Percentiles rank a stretch among this genome's conserved stretches.
phyloP scores from a whole-genome alignment of 2,888 invertebrate genomes.

The Tuta absoluta region DNA sequence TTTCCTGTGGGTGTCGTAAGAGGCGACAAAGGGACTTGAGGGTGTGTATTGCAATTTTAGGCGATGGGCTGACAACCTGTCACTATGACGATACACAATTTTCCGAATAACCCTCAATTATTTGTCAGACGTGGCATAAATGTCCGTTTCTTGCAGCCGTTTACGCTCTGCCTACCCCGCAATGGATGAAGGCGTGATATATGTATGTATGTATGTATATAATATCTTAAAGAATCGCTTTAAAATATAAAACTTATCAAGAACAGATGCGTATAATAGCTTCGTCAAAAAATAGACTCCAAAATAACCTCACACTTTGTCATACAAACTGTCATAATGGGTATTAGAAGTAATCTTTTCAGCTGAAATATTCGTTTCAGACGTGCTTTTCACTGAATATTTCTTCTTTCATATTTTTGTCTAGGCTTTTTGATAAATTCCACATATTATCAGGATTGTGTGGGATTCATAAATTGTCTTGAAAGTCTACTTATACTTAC shows the following conservation, averaged over 20 bases:
- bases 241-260: slow-evolving; percentile 4
- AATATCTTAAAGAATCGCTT: neutral
- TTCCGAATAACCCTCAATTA: too few species aligned
- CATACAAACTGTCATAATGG: slow-evolving; percentile 30
- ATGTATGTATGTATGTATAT: too few species aligned
- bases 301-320: slow-evolving; percentile 23
- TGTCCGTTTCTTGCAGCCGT: too few species aligned
- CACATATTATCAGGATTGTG: neutral
- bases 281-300: slow-evolving; percentile 23
- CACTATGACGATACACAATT: too few species aligned
- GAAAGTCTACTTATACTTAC: neutral
- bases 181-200: too few species aligned
- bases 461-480: neutral
- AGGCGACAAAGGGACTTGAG: too few species aligned
- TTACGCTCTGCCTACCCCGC: too few species aligned
- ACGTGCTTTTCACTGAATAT: slow-evolving; percentile 30
- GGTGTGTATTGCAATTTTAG: too few species aligned
- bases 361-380: slow-evolving; percentile 27
- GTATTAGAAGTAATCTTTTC: slow-evolving; percentile 28
- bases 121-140: too few species aligned
- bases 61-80: too few species aligned
- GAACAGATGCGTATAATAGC: slow-evolving; percentile 25
- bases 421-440: slow-evolving; percentile 17
- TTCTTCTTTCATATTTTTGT: slow-evolving; percentile 25
- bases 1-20: too few species aligned